These are phyloP conservation scores for Prunella himalayana DNA, from an alignment of 2,113 vertebrate genomes.

Conservation along the genomic window DNA sequence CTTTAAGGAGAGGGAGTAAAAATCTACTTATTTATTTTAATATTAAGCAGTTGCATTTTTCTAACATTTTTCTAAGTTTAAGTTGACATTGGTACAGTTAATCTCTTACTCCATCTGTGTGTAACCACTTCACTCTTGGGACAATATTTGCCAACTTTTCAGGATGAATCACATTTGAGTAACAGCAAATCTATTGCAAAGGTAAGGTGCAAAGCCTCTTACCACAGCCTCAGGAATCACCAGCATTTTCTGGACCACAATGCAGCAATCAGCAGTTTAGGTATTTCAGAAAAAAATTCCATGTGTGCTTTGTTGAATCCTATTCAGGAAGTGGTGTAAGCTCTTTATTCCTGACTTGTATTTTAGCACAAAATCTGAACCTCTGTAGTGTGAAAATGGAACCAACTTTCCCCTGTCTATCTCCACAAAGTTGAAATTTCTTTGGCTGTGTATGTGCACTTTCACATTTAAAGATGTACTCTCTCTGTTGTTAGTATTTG, in stretches of 20 bases:
- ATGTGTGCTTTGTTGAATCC: fast-evolving
- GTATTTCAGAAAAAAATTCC: neutral
- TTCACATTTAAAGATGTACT: neutral
- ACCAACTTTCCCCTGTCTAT: neutral
- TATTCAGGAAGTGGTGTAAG: neutral
- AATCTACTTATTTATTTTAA: neutral
- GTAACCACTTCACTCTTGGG: neutral
- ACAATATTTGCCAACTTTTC: neutral
- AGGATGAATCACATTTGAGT: neutral
- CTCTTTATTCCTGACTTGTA: neutral
- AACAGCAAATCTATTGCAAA: neutral
- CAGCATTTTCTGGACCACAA: neutral
- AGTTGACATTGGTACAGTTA: neutral
- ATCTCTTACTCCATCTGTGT: neutral
- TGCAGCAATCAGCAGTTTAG: neutral
- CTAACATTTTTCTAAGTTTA: neutral
- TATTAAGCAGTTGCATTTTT: neutral
- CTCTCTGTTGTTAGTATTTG: neutral
- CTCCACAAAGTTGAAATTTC: neutral
- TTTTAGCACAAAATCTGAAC: neutral
- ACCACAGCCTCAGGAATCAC: neutral
- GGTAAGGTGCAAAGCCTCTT: neutral
- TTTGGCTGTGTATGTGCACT: neutral
- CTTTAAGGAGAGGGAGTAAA: neutral
- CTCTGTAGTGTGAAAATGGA: neutral